Evolutionary conservation across 2,797 vertebrate genomes (phyloP).

Genomic region (Balearica regulorum): DNA sequence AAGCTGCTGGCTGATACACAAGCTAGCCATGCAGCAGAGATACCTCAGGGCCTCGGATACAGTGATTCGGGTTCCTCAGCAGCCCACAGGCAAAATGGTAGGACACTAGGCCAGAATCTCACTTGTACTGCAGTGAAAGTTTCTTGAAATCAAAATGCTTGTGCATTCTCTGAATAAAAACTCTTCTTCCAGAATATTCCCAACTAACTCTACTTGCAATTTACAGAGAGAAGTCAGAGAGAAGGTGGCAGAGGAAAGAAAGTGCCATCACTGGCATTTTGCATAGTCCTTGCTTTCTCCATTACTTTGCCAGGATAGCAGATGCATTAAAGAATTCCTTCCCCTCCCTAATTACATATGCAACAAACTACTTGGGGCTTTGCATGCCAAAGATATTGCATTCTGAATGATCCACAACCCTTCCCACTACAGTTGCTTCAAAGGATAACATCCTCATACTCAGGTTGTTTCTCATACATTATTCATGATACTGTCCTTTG

Average conservation of each 20-base stretch:
- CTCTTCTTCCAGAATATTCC: not conserved
- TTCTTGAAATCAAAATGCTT: not conserved
- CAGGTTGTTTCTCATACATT: not conserved
- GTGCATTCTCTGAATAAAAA: not conserved
- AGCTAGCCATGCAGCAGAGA: not conserved
- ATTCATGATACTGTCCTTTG: not conserved
- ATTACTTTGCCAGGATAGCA: not conserved
- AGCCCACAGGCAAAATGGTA: not conserved
- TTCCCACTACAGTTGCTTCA: not conserved
- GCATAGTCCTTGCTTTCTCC: not conserved
- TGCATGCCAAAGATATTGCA: not conserved
- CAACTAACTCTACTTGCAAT: not conserved
- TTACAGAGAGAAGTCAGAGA: not conserved
- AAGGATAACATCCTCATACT: not conserved
- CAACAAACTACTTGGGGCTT: not conserved
- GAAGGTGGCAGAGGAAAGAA: not conserved
- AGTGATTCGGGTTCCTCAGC: not conserved
- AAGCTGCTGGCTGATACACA: not conserved
- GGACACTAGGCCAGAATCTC: not conserved
- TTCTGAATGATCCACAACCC: not conserved
- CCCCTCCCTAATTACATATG: not conserved
- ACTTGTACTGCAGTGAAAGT: not conserved
- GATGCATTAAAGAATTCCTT: not conserved
- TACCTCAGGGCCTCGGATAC: not conserved
- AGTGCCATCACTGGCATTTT: not conserved